Evolutionary conservation across 2,888 invertebrate genomes (phyloP).

Genomic region (Diplazon laetatorius): DNA sequence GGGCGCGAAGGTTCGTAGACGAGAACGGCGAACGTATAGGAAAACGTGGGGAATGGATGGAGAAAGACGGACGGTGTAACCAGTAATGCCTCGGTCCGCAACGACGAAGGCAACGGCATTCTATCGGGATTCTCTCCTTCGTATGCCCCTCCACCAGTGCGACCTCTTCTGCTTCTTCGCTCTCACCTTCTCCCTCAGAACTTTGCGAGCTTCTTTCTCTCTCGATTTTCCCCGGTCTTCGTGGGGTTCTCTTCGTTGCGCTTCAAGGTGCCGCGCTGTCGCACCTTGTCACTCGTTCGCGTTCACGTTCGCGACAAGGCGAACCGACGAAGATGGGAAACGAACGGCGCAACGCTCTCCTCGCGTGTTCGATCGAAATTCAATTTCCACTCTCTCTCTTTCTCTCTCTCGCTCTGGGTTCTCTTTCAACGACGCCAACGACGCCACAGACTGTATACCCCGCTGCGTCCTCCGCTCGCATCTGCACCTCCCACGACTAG

Average conservation of each 20-base stretch:
- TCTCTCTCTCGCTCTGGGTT: constrained; percentile 65
- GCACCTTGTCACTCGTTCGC: constrained; percentile 52
- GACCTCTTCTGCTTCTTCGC: constrained; percentile 51
- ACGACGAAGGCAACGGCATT: constrained; percentile 49
- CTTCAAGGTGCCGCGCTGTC: constrained; percentile 46
- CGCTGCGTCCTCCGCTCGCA: constrained; percentile 29
- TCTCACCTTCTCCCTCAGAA: constrained; percentile 45
- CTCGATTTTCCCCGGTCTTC: constrained; percentile 49
- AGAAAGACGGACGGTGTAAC: constrained; percentile 43
- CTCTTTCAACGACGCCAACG: constrained; percentile 64
- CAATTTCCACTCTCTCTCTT: constrained; percentile 79
- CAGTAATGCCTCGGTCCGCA: constrained; percentile 79
- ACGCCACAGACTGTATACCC: constrained; percentile 53
- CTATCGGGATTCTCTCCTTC: constrained; percentile 34
- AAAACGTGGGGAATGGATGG: constrained; percentile 2
- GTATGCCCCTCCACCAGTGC: constrained; percentile 44
- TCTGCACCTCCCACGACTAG: constrained; percentile 55
- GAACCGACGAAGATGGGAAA: neutral
- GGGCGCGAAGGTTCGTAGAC: constrained; percentile 27
- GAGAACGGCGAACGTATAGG: constrained; percentile 73
- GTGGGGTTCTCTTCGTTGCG: constrained; percentile 38
- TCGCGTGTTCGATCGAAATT: constrained; percentile 81
- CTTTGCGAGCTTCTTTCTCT: constrained; percentile 44
- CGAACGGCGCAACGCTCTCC: constrained; percentile 52
- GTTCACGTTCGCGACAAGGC: constrained; percentile 5